Percentiles rank a stretch among this genome's conserved stretches.
phyloP scores from a whole-genome alignment of 2,797 vertebrate genomes.

The Microctenopoma steveboyesi region DNA sequence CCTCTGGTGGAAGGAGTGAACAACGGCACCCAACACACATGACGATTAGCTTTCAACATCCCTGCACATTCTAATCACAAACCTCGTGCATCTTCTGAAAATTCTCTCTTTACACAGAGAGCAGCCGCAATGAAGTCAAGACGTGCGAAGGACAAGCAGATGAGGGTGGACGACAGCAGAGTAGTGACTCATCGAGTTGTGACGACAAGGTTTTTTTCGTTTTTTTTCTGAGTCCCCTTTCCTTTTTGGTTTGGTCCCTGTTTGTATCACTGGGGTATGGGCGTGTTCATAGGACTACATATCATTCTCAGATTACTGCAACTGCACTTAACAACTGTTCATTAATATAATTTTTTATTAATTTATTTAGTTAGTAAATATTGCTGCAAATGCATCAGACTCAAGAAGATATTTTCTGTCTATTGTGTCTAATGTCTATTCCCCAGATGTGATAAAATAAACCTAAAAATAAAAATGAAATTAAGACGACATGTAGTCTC shows the following conservation, averaged over 20 bases:
- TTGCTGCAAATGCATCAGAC: background rate
- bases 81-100: background rate
- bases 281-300: conserved; percentile 31
- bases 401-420: too few relatives aligned
- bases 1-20: conserved; percentile 60
- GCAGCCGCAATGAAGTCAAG: conserved; percentile 72
- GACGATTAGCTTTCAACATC: conserved; percentile 5
- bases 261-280: conserved; percentile 28
- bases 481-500: background rate
- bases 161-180: conserved; percentile 44
- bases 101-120: conserved; percentile 67
- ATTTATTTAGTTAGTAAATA: background rate
- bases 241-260: conserved; percentile 50
- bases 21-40: background rate
- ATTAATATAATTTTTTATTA: background rate
- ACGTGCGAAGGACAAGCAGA: conserved; percentile 43
- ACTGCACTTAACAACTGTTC: conserved; percentile 26
- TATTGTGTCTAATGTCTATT: too few relatives aligned
- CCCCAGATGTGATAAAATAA: too few relatives aligned
- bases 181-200: conserved; percentile 69
- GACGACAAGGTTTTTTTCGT: conserved; percentile 46
- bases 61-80: conserved; percentile 23
- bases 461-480: too few relatives aligned
- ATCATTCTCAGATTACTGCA: conserved; percentile 22
- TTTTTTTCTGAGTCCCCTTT: conserved; percentile 10